Evolutionary conservation across 2,888 invertebrate genomes (phyloP), one percentile per base, ranked within the genome.

Genomic region (Mythimna vitellina): DNA sequence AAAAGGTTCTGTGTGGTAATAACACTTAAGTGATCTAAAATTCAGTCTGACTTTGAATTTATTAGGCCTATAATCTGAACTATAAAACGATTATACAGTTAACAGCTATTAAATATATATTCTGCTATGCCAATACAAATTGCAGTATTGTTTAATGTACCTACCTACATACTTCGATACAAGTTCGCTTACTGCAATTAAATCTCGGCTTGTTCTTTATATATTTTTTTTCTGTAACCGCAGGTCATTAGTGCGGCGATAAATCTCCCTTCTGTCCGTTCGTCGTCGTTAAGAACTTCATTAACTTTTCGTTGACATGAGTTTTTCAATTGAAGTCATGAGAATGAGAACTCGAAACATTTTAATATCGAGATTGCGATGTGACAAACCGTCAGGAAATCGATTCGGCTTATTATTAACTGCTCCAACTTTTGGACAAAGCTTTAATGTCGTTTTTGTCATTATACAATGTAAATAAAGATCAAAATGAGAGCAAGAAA

Each of bases 251-350:
- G 88, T 85, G 87, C 64, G 76, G 91, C 86, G 90, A 96, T 95
- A 95, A 96, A 96, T 96, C 95, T 94, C 85, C 80, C 86, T 85
- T 85, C 89, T 89, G 93, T 92, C 88, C 83, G 84, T 91, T 88
- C 88, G 86, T 91, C 89, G 89, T 92, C 90, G 91, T 93, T 93
- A 92, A 94, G 92, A 93, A 93, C 94, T 95, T 95, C 93, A 96
- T 95, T 95, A 95, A 89, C 81, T 92, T 91, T 88, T 87, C 90
- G 86, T 82, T 89, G 92, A 87, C 87, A 86, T 85, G 83, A 85
- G 88, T 92, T 94, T 93, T 94, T 94, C 89, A 92, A 89, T 90
- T 88, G 89, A 86, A 88, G 83, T 84, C 90, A 90, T 91, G 92
- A 89, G 93, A 93, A 92, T 82, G 85, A 78, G 89, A 88, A 85